Conservation (phyloP, 1,140 invertebrate species). For the Calliphora vicina region DNA sequence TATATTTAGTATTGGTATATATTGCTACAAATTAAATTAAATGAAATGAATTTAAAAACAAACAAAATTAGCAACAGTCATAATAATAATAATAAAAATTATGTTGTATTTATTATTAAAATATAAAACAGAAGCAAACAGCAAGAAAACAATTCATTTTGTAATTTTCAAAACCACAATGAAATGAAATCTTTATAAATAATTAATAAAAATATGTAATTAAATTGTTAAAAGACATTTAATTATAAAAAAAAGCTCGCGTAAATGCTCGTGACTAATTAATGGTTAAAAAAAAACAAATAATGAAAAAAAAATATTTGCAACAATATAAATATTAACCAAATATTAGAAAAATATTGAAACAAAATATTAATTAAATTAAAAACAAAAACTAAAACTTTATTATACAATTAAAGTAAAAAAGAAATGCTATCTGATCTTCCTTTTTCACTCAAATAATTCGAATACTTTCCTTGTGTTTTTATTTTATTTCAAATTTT, state of each 20-base stretch:
- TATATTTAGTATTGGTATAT: neutral
- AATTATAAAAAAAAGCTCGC: conserved; percentile 12
- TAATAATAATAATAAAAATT: neutral
- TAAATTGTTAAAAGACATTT: conserved; percentile 1
- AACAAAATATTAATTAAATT: neutral
- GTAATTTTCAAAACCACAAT: neutral
- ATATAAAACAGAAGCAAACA: neutral
- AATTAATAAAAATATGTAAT: neutral
- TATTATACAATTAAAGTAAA: neutral
- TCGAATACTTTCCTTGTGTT: too few relatives aligned
- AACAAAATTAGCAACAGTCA: neutral
- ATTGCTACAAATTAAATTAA: neutral
- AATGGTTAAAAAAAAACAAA: neutral
- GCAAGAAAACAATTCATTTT: neutral
- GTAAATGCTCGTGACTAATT: conserved; percentile 29
- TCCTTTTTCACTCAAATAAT: neutral
- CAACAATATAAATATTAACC: neutral
- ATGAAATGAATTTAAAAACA: neutral
- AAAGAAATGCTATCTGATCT: neutral
- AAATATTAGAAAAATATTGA: neutral
- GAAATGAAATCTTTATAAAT: neutral
- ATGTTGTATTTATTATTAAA: neutral
- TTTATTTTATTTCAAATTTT: too few relatives aligned
- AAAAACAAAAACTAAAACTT: neutral
- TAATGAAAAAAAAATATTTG: neutral